Evolutionary conservation across 30 jellyfish, hydroid and myxozoan species (phyloP), one percentile per base, ranked within the genome.

Genomic region (Haliclystus octoradiatus): DNA sequence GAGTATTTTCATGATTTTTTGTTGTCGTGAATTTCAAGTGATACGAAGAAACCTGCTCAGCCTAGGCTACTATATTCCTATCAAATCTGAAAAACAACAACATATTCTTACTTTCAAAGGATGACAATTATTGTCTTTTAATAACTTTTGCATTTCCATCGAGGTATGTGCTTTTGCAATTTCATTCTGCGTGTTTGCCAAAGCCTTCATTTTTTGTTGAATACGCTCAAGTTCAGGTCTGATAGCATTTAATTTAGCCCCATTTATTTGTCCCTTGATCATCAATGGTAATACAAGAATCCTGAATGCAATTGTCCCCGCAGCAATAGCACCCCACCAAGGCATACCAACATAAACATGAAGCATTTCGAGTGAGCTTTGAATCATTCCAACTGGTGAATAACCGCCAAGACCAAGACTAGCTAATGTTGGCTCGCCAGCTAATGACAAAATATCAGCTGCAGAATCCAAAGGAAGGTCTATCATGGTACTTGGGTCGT

Each of bases 271-370:
- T 19, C 97, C 97, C 71, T 88, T 88, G 76, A 88, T 49, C 92
- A 88, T 79, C 73, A 88, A 26, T 3, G 97, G 97, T 49, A 88
- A 65, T 61, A 88, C 79, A 27, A 88, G 62, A 4, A 89, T 67
- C 60, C 97, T 47, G 25, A 88, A 80, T 26, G 69, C 82, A 14
- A 88, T 50, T 13, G 97, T 88, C 30, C 92, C 81, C 19, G 72
- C 73, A 7, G 83, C 92, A 15, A 88, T 88, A 0, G 97, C 52
- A 2, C 83, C 93, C 97, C 97, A 88, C 97, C 97, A 88, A 2
- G 97, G 97, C 75, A 88, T 22, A 19, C 97, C 97, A 0, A 52
- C 22, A 12, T 50, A 49, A 26, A 88, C 73, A 65, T 88, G 97
- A 33, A 78, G 33, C 28, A 63, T 9, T 50, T 88, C 97, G n/a